These are phyloP conservation scores for Marisa cornuarietis DNA, from an alignment of 1,140 invertebrate species.

Conservation along the genomic window DNA sequence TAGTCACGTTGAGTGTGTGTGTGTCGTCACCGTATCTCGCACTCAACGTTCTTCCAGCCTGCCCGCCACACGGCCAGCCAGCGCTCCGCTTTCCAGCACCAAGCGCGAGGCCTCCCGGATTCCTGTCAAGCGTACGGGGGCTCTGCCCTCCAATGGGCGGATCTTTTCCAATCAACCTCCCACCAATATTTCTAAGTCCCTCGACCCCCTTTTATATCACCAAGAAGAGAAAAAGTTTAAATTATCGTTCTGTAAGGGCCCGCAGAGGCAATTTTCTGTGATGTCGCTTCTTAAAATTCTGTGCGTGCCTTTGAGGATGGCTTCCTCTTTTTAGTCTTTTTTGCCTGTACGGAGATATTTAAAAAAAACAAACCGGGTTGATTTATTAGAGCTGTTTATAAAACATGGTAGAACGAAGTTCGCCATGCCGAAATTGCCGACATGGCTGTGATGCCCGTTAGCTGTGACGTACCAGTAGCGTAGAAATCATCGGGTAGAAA, in stretches of 20 bases:
- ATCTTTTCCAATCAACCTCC: conserved; percentile 18
- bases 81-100: background rate
- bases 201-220: background rate
- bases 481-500: too few species aligned
- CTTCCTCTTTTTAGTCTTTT: background rate
- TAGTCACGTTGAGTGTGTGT: too few species aligned
- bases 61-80: too few species aligned
- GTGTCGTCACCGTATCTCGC: too few species aligned
- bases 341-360: background rate
- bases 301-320: background rate
- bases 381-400: conserved; percentile 17
- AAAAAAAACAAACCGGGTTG: background rate
- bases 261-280: conserved; percentile 18
- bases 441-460: too few species aligned
- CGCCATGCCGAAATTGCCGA: too few species aligned
- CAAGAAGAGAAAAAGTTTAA: conserved; percentile 5
- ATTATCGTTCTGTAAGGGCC: conserved; percentile 11
- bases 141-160: conserved; percentile 15
- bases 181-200: conserved; percentile 10
- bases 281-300: conserved; percentile 3
- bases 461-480: too few species aligned
- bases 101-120: background rate
- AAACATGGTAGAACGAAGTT: background rate
- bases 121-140: conserved; percentile 2
- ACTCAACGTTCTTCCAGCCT: too few species aligned